These are phyloP conservation scores for Knipowitschia caucasica DNA, from an alignment of 2,797 vertebrate genomes.

Conservation along the genomic window DNA sequence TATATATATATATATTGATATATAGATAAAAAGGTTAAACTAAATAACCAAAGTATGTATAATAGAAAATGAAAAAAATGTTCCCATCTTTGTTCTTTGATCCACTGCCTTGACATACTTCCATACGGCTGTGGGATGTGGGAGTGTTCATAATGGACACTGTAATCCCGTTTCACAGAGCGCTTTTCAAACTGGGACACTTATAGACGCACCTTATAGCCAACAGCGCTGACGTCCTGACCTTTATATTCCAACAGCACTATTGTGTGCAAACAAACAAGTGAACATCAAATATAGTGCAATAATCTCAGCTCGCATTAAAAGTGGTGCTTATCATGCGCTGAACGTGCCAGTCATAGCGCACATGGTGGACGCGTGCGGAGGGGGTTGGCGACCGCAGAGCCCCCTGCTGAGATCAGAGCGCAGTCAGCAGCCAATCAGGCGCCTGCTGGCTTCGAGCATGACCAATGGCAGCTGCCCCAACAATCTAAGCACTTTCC, in stretches of 20 bases:
- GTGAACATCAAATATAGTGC: conserved; percentile 10
- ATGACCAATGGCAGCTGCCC: conserved; percentile 81
- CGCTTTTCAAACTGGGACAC: conserved; percentile 33
- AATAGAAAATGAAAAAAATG: too few relatives aligned
- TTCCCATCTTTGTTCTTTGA: too few relatives aligned
- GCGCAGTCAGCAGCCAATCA: conserved; percentile 91
- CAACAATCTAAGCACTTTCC: conserved; percentile 79
- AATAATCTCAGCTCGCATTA: conserved; percentile 40
- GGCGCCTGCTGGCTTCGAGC: conserved; percentile 82
- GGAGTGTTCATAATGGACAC: conserved; percentile 57
- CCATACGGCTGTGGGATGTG: too few relatives aligned
- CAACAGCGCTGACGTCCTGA: conserved; percentile 18
- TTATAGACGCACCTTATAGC: conserved; percentile 27
- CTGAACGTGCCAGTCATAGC: conserved; percentile 71
- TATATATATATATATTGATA: too few relatives aligned
- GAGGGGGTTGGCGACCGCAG: conserved; percentile 89
- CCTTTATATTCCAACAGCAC: too few relatives aligned
- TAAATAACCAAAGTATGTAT: too few relatives aligned
- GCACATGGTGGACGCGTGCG: conserved; percentile 84
- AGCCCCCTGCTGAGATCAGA: conserved; percentile 87
- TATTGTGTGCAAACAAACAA: background rate
- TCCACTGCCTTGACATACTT: too few relatives aligned
- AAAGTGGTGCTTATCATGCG: conserved; percentile 65
- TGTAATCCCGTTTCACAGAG: conserved; percentile 55
- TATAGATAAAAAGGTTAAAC: too few relatives aligned